Evolutionary conservation across 2,797 vertebrate species (phyloP).

Genomic region (Adelosebastes latens): DNA sequence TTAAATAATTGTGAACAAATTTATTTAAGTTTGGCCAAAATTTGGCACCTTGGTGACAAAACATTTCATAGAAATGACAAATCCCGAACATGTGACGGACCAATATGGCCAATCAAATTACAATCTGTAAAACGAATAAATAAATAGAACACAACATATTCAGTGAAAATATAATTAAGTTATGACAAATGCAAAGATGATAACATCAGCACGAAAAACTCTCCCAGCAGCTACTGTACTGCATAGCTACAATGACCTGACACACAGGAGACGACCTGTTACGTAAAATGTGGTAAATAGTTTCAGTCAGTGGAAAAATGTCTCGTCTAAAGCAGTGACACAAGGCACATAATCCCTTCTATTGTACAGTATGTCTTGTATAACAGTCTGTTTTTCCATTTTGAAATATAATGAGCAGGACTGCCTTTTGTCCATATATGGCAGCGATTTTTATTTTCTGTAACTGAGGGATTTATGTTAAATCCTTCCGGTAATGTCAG

Average conservation of each 20-base stretch:
- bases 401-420: conserved; percentile 17
- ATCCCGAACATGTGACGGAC: conserved; percentile 82
- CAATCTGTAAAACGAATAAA: conserved; percentile 86
- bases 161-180: conserved; percentile 53
- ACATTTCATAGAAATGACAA: conserved; percentile 94
- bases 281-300: conserved; percentile 12
- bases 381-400: background rate
- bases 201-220: conserved; percentile 8
- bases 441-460: conserved; percentile 3
- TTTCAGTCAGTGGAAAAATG: conserved; percentile 48
- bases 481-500: conserved; percentile 9
- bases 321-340: background rate
- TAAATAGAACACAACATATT: conserved; percentile 83
- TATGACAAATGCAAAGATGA: conserved; percentile 34
- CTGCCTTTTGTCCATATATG: background rate
- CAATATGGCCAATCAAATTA: conserved; percentile 88
- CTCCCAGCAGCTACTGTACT: conserved; percentile 36
- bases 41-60: conserved; percentile 79
- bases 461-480: background rate
- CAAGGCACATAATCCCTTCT: conserved; percentile 17
- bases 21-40: conserved; percentile 86
- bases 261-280: conserved; percentile 23
- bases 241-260: conserved; percentile 15
- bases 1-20: conserved; percentile 69
- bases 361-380: background rate